Evolutionary conservation across 2,888 invertebrate genomes (phyloP).

Genomic region (Leucoma salicis): DNA sequence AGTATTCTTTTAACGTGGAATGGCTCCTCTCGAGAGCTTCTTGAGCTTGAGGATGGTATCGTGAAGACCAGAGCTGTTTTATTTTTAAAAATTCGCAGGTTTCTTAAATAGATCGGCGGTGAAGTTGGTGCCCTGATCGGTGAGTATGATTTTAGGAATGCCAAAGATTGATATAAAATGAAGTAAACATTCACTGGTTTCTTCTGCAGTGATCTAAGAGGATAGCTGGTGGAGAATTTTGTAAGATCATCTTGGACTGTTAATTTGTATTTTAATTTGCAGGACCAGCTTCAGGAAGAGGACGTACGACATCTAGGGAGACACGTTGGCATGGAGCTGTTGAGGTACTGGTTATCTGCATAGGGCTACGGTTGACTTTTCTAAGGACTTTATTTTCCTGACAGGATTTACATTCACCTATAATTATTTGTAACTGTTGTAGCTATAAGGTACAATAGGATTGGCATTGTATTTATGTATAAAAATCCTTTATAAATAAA

Average conservation of each 20-base stretch:
- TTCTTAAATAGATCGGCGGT: constrained; percentile 5
- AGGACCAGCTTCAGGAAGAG: too few relatives aligned
- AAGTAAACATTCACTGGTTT: constrained; percentile 11
- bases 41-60: too few relatives aligned
- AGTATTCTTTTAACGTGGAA: too few relatives aligned
- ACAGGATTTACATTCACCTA: too few relatives aligned
- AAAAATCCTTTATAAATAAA: too few relatives aligned
- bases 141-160: constrained; percentile 22
- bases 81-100: not conserved
- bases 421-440: too few relatives aligned
- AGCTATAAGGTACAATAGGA: too few relatives aligned
- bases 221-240: not conserved
- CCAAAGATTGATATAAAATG: constrained; percentile 28
- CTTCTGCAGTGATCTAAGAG: constrained; percentile 15
- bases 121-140: constrained; percentile 22
- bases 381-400: constrained; percentile 9
- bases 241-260: too few relatives aligned
- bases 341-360: not conserved
- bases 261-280: too few relatives aligned
- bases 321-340: not conserved
- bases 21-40: too few relatives aligned
- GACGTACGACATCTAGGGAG: not conserved
- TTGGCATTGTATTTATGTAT: too few relatives aligned
- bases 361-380: not conserved
- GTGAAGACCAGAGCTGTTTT: not conserved